Evolutionary conservation across 2,797 vertebrate genomes (phyloP), one percentile per base, ranked within the genome.

Genomic region (Cetoscarus ocellatus): DNA sequence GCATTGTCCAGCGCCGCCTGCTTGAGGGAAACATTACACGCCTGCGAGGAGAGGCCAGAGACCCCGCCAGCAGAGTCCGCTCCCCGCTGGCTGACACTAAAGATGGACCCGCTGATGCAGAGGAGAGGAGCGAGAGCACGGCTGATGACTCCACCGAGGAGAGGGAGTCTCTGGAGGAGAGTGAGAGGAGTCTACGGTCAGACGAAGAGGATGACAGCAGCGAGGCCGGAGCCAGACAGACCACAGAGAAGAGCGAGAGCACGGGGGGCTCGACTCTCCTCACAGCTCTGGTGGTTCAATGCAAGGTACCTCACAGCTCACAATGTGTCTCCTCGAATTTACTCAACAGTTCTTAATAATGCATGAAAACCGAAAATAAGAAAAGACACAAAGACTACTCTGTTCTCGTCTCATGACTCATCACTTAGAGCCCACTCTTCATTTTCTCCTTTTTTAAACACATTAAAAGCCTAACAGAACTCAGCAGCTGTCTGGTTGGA

Each of bases 1-100:
- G 91, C 3, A 96, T 99, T 66, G 95, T 98, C 68, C 97, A 98
- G 89, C 93, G 97, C 9, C 96, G 96, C 75, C 95, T 98, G 79
- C 78, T 97, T 84, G 97, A 96, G 87, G 96, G 95, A 38, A 97
- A 95, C 85, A 94, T 97, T 77, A 94, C 92, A 1, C 90, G 92
- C 76, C 90, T 96, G 59, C 88, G 91, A 3, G 90, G 93, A 0
- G 94, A 96, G 75, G 89, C 88, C 69, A 88, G 80, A 39, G 94
- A 92, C 82, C 54, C 51, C 49, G 57, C 55, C 40, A 34, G 67
- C 60, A 67, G 87, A 47, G 81, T 94, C 18, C 94, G 88, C 2
- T 96, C 95, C 42, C 92, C 90, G 1, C 87, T 94, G 68, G 94
- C 91, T 2, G 95, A 95, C 87, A 92, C 67, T 76, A 94, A 88